Percentiles rank a stretch among this genome's conserved stretches.
Evolutionary conservation across 2,888 invertebrate genomes (phyloP).

Genomic region (Cryptus armator): DNA sequence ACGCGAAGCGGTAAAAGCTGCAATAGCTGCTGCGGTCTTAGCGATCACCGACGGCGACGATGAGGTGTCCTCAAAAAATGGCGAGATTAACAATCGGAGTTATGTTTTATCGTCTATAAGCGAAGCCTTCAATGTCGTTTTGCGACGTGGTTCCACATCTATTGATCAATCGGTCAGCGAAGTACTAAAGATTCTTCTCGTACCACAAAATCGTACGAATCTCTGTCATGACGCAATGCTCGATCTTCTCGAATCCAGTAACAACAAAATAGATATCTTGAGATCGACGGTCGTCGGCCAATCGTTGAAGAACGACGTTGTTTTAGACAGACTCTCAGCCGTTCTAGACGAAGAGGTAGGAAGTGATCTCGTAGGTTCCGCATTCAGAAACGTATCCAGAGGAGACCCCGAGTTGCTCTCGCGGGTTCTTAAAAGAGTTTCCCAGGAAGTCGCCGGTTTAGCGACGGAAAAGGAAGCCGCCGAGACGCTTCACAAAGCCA

Average conservation of each 20-base stretch:
- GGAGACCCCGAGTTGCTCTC: conserved; percentile 88
- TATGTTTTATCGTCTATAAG: conserved; percentile 80
- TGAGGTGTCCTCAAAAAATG: conserved; percentile 61
- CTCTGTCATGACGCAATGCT: conserved; percentile 79
- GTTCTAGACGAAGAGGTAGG: conserved; percentile 87
- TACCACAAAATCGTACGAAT: conserved; percentile 78
- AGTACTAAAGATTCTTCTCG: conserved; percentile 78
- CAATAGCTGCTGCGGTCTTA: conserved; percentile 79
- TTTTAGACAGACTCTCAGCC: conserved; percentile 88
- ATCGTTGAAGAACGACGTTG: conserved; percentile 86
- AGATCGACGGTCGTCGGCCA: conserved; percentile 87
- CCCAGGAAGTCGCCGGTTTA: conserved; percentile 87
- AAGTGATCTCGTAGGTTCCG: conserved; percentile 87
- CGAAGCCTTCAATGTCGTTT: conserved; percentile 80
- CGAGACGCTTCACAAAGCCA: conserved; percentile 89
- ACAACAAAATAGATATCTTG: conserved; percentile 88
- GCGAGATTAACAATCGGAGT: conserved; percentile 72
- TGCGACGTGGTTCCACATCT: conserved; percentile 72
- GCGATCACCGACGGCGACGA: conserved; percentile 74
- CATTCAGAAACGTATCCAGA: conserved; percentile 89
- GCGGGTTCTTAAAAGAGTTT: conserved; percentile 88
- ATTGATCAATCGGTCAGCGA: conserved; percentile 79
- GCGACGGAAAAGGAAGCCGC: conserved; percentile 89
- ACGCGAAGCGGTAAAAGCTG: conserved; percentile 77
- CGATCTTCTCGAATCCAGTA: conserved; percentile 77